phyloP scores from a whole-genome alignment of 2,113 vertebrate genomes.

The Natator depressus region DNA sequence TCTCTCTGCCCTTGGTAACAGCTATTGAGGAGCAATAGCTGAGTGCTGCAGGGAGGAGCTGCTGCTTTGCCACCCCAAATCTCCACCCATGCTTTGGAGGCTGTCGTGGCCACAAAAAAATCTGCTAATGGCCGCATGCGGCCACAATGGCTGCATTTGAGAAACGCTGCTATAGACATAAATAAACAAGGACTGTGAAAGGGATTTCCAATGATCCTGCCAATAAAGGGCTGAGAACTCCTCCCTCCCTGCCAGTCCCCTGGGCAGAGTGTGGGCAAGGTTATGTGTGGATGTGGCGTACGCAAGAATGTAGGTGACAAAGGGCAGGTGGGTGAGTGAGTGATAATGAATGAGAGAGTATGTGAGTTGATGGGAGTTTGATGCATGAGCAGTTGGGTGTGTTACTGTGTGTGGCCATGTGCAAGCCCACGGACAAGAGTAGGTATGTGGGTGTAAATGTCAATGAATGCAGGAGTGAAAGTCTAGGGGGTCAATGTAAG shows the following conservation, averaged over 20 bases:
- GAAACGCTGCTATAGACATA: neutral
- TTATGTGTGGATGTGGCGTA: neutral
- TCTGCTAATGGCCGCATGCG: neutral
- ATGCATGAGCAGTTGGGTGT: neutral
- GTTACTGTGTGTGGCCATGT: neutral
- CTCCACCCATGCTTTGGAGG: neutral
- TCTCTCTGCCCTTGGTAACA: neutral
- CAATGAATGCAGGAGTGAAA: neutral
- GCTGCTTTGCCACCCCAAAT: too few relatives aligned
- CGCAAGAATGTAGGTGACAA: neutral
- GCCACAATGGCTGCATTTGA: neutral
- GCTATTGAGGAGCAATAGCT: neutral
- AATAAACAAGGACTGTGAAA: neutral
- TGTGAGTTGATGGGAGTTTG: neutral
- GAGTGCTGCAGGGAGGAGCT: too few relatives aligned
- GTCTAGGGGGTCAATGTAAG: neutral
- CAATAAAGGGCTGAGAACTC: neutral
- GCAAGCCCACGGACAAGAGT: neutral
- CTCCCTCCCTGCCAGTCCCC: neutral
- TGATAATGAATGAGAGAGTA: neutral
- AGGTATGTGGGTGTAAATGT: neutral
- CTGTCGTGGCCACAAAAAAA: neutral
- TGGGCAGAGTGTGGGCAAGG: neutral
- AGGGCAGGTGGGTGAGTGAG: neutral
- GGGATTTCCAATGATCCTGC: neutral